Conservation (phyloP, 2,797 vertebrate species). For the Helicolenus hilgendorfi region DNA sequence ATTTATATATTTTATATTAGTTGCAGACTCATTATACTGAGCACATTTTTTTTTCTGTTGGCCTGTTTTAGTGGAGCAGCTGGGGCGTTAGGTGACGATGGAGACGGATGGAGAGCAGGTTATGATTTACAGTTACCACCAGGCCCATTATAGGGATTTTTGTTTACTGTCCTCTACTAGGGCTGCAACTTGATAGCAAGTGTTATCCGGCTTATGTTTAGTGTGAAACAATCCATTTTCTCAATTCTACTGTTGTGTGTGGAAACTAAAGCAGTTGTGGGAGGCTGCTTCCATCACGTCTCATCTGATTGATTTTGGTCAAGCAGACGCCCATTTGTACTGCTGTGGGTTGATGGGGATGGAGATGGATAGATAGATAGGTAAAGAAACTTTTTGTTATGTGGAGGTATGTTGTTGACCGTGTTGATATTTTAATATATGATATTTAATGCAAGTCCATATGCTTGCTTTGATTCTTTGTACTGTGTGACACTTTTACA, state of each 20-base stretch:
- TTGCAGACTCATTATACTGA: neutral
- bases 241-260: neutral
- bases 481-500: neutral
- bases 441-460: too few species aligned
- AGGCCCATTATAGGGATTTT: neutral
- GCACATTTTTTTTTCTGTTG: neutral
- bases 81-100: neutral
- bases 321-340: neutral
- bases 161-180: neutral
- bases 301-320: neutral
- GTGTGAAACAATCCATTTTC: too few species aligned
- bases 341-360: too few species aligned
- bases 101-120: neutral
- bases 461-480: too few species aligned
- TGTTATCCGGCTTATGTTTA: too few species aligned
- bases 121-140: neutral
- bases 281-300: neutral
- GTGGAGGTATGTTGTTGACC: too few species aligned
- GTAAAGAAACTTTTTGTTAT: too few species aligned
- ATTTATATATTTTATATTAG: neutral
- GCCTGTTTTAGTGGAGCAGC: neutral
- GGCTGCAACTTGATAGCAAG: too few species aligned
- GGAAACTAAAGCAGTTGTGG: neutral
- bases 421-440: too few species aligned
- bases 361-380: too few species aligned